phyloP scores from a whole-genome alignment of 1,140 invertebrate species.

The Diachasmimorpha longicaudata region DNA sequence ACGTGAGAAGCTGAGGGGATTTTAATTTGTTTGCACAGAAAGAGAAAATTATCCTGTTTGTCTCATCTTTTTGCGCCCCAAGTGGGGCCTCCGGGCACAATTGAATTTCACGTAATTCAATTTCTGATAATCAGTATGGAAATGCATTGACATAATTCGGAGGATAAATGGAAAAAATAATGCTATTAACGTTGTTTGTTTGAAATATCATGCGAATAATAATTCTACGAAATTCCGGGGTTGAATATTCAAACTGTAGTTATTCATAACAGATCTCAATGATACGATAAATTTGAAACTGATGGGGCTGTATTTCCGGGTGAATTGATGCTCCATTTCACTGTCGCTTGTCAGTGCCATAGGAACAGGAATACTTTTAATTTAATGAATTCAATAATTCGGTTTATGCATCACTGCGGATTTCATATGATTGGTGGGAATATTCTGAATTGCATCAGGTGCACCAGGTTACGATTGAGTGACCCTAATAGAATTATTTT shows the following conservation, averaged over 20 bases:
- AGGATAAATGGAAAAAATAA: not conserved
- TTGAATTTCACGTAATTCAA: not conserved
- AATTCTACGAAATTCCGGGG: not conserved
- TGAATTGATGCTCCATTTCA: too few species aligned
- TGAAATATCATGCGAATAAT: not conserved
- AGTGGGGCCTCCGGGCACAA: not conserved
- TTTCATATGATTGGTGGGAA: too few species aligned
- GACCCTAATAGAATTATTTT: too few species aligned
- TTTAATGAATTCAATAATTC: too few species aligned
- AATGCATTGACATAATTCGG: not conserved
- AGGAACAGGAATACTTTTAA: too few species aligned
- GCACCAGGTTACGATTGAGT: too few species aligned
- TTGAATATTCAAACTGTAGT: not conserved
- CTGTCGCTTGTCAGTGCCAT: too few species aligned
- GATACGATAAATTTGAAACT: too few species aligned
- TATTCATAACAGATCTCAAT: not conserved
- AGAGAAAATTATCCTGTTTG: not conserved
- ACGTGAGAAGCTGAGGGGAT: not conserved
- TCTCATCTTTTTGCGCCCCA: not conserved
- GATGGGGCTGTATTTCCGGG: too few species aligned
- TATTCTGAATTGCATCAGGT: too few species aligned
- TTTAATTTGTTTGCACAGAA: not conserved
- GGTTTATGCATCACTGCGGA: too few species aligned
- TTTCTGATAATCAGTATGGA: not conserved
- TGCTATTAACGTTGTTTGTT: not conserved